Evolutionary conservation across 2,888 invertebrate species (phyloP).

Genomic region (Halocaridina rubra): DNA sequence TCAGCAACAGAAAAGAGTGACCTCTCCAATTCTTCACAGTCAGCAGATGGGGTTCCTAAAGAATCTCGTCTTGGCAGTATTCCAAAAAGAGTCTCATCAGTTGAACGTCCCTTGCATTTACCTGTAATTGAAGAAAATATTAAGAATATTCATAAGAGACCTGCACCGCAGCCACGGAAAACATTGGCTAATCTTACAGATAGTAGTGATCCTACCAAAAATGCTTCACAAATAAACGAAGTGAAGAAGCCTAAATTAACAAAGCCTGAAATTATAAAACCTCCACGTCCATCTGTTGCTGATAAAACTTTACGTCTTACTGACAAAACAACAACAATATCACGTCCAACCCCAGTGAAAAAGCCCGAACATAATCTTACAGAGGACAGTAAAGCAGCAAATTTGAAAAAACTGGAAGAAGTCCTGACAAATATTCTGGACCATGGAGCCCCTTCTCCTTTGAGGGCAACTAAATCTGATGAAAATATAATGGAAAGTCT

Average conservation of each 20-base stretch:
- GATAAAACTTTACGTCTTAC: conserved; percentile 5
- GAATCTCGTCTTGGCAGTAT: not conserved
- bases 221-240: not conserved
- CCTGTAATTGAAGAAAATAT: conserved; percentile 44
- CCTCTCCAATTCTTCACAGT: not conserved
- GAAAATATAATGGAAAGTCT: conserved; percentile 48
- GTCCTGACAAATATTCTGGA: conserved; percentile 51
- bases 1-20: not conserved
- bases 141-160: conserved; percentile 28
- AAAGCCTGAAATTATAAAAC: conserved; percentile 27
- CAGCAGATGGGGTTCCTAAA: not conserved
- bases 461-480: conserved; percentile 44
- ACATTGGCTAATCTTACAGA: not conserved
- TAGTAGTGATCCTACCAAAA: not conserved
- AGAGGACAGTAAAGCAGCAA: conserved; percentile 2
- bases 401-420: conserved; percentile 32
- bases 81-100: not conserved
- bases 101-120: conserved; percentile 12
- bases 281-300: conserved; percentile 28
- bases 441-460: conserved; percentile 15
- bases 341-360: not conserved
- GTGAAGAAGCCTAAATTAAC: not conserved
- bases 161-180: conserved; percentile 42
- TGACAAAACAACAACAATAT: not conserved
- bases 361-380: conserved; percentile 6